Evolutionary conservation across 2,888 invertebrate species (phyloP).

Genomic region (Beris morrisii): DNA sequence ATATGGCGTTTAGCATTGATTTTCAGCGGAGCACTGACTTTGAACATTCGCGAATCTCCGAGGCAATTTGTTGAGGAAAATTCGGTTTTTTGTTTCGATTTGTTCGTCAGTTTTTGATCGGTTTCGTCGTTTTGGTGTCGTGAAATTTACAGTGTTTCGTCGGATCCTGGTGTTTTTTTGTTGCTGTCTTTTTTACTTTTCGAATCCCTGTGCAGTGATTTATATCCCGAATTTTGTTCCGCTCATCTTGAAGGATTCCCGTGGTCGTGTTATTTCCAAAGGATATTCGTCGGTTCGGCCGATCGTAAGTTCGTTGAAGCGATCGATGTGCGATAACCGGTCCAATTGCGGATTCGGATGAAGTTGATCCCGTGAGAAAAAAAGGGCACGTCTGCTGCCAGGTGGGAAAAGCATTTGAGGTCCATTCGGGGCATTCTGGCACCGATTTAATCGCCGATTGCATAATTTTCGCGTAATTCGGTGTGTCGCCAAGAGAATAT

Average conservation of each 20-base stretch:
- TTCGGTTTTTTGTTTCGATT: slow-evolving; percentile 26
- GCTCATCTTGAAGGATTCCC: slow-evolving; percentile 6
- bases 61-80: slow-evolving; percentile 19
- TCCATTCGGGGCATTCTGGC: not conserved
- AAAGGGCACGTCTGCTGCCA: slow-evolving; percentile 6
- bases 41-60: slow-evolving; percentile 30
- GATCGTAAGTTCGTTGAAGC: too few relatives aligned
- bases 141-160: slow-evolving; percentile 11
- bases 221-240: slow-evolving; percentile 13
- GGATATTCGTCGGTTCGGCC: too few relatives aligned
- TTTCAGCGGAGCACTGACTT: slow-evolving; percentile 42
- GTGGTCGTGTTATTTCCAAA: not conserved
- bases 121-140: slow-evolving; percentile 24
- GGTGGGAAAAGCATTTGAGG: not conserved
- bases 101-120: slow-evolving; percentile 11
- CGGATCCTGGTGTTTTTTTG: slow-evolving; percentile 6
- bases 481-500: not conserved
- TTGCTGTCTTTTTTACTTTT: slow-evolving; percentile 1
- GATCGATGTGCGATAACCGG: too few relatives aligned
- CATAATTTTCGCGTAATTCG: slow-evolving; percentile 20
- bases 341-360: not conserved
- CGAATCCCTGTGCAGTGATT: slow-evolving; percentile 19
- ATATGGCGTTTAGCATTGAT: slow-evolving; percentile 45
- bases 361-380: slow-evolving; percentile 12
- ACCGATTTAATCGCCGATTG: slow-evolving; percentile 11